Base-by-base conservation (phyloP, 2,797 vertebrate genomes). In the Megaceryle alcyon region DNA sequence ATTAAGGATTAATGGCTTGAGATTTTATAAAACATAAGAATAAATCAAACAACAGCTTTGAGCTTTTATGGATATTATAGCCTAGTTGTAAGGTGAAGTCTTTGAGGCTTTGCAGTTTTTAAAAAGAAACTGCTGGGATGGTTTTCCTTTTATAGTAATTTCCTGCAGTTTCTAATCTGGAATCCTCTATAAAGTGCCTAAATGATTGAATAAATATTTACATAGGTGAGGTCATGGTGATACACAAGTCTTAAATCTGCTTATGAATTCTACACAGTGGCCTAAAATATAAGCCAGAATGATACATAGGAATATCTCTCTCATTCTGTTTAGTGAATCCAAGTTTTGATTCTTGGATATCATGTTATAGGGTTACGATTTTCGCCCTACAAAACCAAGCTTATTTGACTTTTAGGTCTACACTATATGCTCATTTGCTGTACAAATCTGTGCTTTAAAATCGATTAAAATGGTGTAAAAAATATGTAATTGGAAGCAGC, bases 151-250 rank as follows among this genome's bases (percentile, higher is more conserved):
- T 94, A 76, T 70, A 93, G 91, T 9, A 1, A 37, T 75, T 93
- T 83, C 63, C 28, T 95, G 81, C 48, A 49, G 46, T 80, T 79
- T 80, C 82, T 51, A 23, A 80, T 87, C 65, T 43, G 15, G 80
- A 92, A 92, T 86, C 29, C 44, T 59, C 66, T 92, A 44, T 49
- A 12, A 75, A 33, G 60, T 48, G 44, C 76, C 37, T 75, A 22
- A 43, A 64, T 70, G 48, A 78, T 85, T 61, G 51, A 71, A n/a
- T 78, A 96, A 97, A 96, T 97, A 90, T 96, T 96, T 94, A 83
- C n/a, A 7, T 20, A 69, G 90, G 76, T 80, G 60, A 91, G 79
- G 85, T 92, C 82, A 51, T 48, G 46, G 39, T 82, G 91, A 85
- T 43, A 31, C 11, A 23, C 53, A 69, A 69, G 35, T 29, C 60